Evolutionary conservation across 2,888 invertebrate genomes (phyloP).

Genomic region (Nycteola revayana): DNA sequence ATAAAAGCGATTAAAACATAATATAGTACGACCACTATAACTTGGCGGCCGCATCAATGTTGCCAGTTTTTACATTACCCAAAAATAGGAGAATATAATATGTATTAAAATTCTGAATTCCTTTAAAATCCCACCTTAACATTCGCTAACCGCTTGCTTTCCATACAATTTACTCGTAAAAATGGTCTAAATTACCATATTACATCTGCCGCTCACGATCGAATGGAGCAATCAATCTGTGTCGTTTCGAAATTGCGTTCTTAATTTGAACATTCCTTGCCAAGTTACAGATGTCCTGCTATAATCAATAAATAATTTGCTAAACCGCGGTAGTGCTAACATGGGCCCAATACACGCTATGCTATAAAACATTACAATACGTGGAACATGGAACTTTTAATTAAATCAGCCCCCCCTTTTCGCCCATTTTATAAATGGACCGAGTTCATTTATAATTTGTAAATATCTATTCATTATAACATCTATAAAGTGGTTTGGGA

Average conservation of each 20-base stretch:
- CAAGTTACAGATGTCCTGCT: too few relatives aligned
- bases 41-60: too few relatives aligned
- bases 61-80: too few relatives aligned
- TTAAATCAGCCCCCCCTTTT: constrained; percentile 22
- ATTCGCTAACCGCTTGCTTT: too few relatives aligned
- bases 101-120: background rate
- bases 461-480: constrained; percentile 53
- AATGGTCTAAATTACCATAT: too few relatives aligned
- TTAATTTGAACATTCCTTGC: too few relatives aligned
- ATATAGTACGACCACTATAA: constrained; percentile 1
- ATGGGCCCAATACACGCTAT: constrained; percentile 35
- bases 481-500: constrained; percentile 45
- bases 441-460: constrained; percentile 26
- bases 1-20: constrained; percentile 34
- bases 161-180: too few relatives aligned
- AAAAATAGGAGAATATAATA: background rate
- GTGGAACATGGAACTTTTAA: constrained; percentile 33
- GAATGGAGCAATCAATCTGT: too few relatives aligned
- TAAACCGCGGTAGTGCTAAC: constrained; percentile 28
- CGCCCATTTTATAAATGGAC: constrained; percentile 28
- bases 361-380: constrained; percentile 29
- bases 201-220: too few relatives aligned
- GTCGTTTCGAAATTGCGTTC: too few relatives aligned
- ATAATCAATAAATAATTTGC: constrained; percentile 19
- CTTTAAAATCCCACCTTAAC: too few relatives aligned